Base-by-base conservation (phyloP, 1,140 invertebrate species). In the Drosophila tani region DNA sequence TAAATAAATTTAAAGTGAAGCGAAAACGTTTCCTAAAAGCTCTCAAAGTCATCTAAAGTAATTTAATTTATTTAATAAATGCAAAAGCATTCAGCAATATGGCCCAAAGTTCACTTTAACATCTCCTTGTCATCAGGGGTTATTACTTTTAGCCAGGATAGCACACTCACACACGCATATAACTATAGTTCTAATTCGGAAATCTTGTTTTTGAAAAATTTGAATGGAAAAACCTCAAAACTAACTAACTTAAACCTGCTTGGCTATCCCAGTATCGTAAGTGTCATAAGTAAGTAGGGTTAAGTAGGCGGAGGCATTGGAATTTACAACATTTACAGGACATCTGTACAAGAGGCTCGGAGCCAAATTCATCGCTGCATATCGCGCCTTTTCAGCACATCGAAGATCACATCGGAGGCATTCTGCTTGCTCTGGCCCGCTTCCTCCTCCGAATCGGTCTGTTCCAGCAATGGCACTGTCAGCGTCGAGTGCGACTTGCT, bases 371-470 rank as follows among this genome's bases (percentile, higher is more conserved):
- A 92, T 90, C 87, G 91, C 53, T 92, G 85, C 80, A 91, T 92
- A 74, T 93, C 92, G 40, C 92, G 81, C 43, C 92, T 69, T 46
- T 93, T 93, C 35, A 93, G 64, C 40, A 93, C 87, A 69, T 93
- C 92, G 29, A 93, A 93, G 50, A 93, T 92, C 49, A 93, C 92
- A 79, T 93, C 92, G n/a, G 92, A 93, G 55, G 91, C 75, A 53
- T 83, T 93, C 32, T 87, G 82, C 15, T 91, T 82, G 66, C 79
- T 83, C n/a, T 84, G 81, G 15, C 68, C 74, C 9, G 68, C 71
- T 21, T 88, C 85, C 8, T 92, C 91, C 24, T 93, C 91, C 0
- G 90, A 87, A 58, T 92, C 91, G 27, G 82, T 91, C 56, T 91
- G 76, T 45, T 92, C 91, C 47, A 92, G 62, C 19, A 92, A 49